These are phyloP conservation scores for Nymphalis io DNA, from an alignment of 1,140 invertebrate species.

Conservation along the genomic window DNA sequence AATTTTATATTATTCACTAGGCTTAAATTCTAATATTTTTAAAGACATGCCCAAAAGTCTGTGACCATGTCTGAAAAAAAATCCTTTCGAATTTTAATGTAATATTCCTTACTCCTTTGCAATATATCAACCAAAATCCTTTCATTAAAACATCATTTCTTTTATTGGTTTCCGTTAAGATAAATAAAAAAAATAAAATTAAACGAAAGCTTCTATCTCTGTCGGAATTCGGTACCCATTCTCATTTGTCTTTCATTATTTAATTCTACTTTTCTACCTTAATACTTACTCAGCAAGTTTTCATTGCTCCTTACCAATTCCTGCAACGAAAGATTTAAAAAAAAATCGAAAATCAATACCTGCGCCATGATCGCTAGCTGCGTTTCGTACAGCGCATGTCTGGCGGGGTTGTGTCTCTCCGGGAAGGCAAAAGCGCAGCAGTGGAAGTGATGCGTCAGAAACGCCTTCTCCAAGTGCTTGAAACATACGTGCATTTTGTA, in stretches of 20 bases:
- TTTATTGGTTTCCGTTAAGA: too few species aligned
- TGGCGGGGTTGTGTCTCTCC: conserved; percentile 86
- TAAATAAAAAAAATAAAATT: too few species aligned
- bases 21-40: too few species aligned
- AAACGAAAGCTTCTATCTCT: too few species aligned
- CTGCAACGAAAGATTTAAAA: not conserved
- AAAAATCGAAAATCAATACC: conserved; percentile 39
- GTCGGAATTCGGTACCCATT: too few species aligned
- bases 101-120: not conserved
- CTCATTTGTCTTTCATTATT: too few species aligned
- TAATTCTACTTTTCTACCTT: too few species aligned
- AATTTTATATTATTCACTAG: too few species aligned
- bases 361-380: conserved; percentile 74
- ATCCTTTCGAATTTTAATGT: not conserved
- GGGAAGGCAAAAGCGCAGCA: conserved; percentile 94
- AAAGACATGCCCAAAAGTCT: too few species aligned
- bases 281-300: not conserved
- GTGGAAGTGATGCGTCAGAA: conserved; percentile 92
- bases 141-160: too few species aligned
- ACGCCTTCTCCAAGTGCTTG: conserved; percentile 60
- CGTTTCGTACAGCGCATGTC: conserved; percentile 82
- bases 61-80: not conserved
- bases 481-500: conserved; percentile 4
- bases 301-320: too few species aligned
- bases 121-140: not conserved